Evolutionary conservation across 2,888 invertebrate genomes (phyloP).

Genomic region (Alviniconcha strummeri): DNA sequence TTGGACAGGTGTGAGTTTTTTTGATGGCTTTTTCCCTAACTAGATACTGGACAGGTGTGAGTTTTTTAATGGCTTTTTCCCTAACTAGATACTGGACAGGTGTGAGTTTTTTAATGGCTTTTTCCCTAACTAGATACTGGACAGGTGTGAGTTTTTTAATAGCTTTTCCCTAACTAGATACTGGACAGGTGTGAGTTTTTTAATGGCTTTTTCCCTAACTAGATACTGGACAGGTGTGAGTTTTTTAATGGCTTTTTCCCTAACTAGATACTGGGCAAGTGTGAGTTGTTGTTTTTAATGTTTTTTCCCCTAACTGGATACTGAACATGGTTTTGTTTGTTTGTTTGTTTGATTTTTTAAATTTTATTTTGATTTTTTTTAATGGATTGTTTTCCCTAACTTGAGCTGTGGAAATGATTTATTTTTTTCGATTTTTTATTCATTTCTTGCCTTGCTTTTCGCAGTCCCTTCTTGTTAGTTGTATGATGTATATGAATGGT

Average conservation of each 20-base stretch:
- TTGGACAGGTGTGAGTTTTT: background rate
- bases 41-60: background rate
- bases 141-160: background rate
- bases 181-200: background rate
- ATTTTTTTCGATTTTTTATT: background rate
- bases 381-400: background rate
- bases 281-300: background rate
- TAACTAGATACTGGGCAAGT: background rate
- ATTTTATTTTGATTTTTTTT: background rate
- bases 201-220: background rate
- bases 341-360: too few relatives aligned
- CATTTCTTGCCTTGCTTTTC: background rate
- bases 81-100: background rate
- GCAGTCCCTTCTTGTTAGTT: background rate
- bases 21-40: background rate
- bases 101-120: background rate
- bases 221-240: background rate
- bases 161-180: background rate
- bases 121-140: background rate
- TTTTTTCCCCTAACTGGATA: too few relatives aligned
- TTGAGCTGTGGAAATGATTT: background rate
- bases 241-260: background rate
- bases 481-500: background rate
- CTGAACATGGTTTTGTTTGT: background rate
- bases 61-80: background rate